Evolutionary conservation across 2,888 invertebrate species (phyloP), one percentile per base, ranked within the genome.

Genomic region (Neoitamus cyanurus): DNA sequence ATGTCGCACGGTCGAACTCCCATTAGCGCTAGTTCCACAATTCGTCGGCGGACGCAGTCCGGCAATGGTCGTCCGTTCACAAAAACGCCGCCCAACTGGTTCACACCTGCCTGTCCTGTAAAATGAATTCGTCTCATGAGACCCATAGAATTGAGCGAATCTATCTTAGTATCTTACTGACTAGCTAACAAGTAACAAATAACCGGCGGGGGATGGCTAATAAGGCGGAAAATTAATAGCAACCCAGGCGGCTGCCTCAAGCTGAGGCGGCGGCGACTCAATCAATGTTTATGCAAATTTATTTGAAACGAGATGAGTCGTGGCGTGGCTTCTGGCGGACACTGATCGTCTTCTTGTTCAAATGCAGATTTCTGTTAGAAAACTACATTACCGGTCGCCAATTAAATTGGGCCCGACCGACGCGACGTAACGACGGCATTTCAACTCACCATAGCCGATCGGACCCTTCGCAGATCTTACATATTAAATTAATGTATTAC

Each of bases 41-140:
- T 99, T 86, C 98, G 94, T 87, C 97, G 94, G 85, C 98, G 94
- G 20, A 98, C 97, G 89, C 97, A 97, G 90, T 98, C 98, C 2
- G 99, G 98, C 85, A 99, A 93, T 2, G 98, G 98, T n/a, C 98
- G 94, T 0, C 99, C 99, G 91, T 99, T 99, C 11, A 99, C 98
- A 91, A 99, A 98, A 85, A 98, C 98, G 68, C 98, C 98, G 78
- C 98, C 98, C 88, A 99, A 93, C 92, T 99, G 98, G 93, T 99
- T 99, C 70, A 99, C 98, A 87, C 98, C 98, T 69, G 98, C 98
- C 93, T 98, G 98, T 89, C 98, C 98, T 98, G 93, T 7, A 89
- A 80, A 69, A 82, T 68, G 36, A 69, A 82, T 69, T 69, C 13
- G 69, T 69, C 34, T 37, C 69, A 68, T 69, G 58, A 82, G 36